Evolutionary conservation across 92 coral and sea anemone species (phyloP), one percentile per base, ranked within the genome.

Genomic region (Micromussa lordhowensis): DNA sequence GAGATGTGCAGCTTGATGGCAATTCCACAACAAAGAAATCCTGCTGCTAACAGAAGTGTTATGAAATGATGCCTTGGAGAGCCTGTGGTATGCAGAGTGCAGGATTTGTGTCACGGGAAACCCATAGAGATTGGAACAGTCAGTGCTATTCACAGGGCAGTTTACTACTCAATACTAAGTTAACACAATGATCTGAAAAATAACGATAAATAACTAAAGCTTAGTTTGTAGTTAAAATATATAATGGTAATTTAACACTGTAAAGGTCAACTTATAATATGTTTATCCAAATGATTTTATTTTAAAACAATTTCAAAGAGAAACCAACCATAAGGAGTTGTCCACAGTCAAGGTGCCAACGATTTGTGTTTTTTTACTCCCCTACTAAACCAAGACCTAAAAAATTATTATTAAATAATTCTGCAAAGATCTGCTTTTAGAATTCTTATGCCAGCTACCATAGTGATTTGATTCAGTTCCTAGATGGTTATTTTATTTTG

Each of bases 1-100:
- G 93, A 30, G 90, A 87, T 68, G 80, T 93, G 55, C 76, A 64
- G 5, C 59, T 93, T 54, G 95, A 93, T 2, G 15, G 13, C 26
- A 59, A 75, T 14, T 22, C 89, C 40, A 40, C 89, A 12, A 2
- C 76, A 17, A 77, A 40, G 29, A 86, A 66, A 48, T 64, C 78
- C 0, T 86, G 89, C 49, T 86, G 89, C 82, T 86, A 40, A 70
- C 78, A 49, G 34, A 51, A 68, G 19, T 29, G 49, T 29, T 0
- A 70, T 28, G 26, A 48, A 30, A 49, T 63, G 64, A 36, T 16
- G 64, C 36, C 31, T 8, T 28, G 38, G 9, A 49, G 36, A 77
- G 32, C 83, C 71, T 59, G 83, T 79, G 71, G 82, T 17, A 1
- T 77, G 7, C 24, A 18, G 4, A 26, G 29, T 61, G 30, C 68